Percentiles rank a stretch among this genome's conserved stretches.
Evolutionary conservation across 1,140 invertebrate genomes (phyloP).

Genomic region (Euborellia annulipes): DNA sequence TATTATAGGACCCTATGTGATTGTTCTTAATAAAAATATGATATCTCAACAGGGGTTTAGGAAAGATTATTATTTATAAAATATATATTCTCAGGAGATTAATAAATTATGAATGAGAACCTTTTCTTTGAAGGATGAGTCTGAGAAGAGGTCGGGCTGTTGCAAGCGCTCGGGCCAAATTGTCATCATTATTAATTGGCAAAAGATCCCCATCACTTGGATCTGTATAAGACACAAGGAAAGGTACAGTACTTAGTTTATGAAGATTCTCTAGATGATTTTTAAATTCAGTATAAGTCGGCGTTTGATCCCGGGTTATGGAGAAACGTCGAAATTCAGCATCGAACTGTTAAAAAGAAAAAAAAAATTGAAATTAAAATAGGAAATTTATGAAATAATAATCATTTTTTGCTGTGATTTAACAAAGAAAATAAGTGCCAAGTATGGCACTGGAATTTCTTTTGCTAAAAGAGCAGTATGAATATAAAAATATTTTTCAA

Average conservation of each 20-base stretch:
- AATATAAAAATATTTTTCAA: too few relatives aligned
- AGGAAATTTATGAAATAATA: too few relatives aligned
- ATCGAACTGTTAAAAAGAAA: constrained; percentile 65
- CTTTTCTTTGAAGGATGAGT: constrained; percentile 86
- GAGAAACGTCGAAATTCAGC: constrained; percentile 94
- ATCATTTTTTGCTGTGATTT: too few relatives aligned
- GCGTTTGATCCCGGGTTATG: constrained; percentile 50
- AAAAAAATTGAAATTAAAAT: too few relatives aligned
- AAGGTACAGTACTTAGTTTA: constrained; percentile 63
- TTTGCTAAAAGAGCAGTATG: too few relatives aligned
- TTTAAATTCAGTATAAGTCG: constrained; percentile 76
- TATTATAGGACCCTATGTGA: too few relatives aligned
- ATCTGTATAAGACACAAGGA: constrained; percentile 91
- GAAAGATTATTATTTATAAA: too few relatives aligned
- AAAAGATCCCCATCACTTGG: constrained; percentile 87
- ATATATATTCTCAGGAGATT: too few relatives aligned
- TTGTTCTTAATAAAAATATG: too few relatives aligned
- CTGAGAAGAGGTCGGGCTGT: constrained; percentile 73
- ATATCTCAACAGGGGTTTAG: too few relatives aligned
- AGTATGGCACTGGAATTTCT: too few relatives aligned
- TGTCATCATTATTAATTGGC: constrained; percentile 98
- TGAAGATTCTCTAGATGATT: constrained; percentile 72
- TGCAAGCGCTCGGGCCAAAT: constrained; percentile 69
- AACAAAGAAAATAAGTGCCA: too few relatives aligned
- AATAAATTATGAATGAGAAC: constrained; percentile 37